Base-by-base conservation (phyloP, 2,888 invertebrate species). In the Nycteola revayana region DNA sequence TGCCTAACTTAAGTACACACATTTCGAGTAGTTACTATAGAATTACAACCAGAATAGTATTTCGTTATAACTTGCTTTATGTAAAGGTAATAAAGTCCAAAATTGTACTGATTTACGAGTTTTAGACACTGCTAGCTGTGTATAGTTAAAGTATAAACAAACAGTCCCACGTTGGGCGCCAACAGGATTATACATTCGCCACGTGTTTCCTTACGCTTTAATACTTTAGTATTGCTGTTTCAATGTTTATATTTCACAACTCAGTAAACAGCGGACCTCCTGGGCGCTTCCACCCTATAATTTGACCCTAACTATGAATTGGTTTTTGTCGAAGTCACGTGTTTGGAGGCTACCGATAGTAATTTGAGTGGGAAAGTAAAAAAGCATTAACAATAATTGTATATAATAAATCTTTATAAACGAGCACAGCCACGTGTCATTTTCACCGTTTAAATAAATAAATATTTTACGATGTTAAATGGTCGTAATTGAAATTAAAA, bases 241-340 rank as follows among this genome's bases (percentile, higher is more conserved):
- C 63, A 30, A 67, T 72, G 65, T 75, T 73, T 75, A 69, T 60
- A 75, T 75, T 74, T 67, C 54, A 57, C 64, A 63, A 56, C 49
- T 66, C 62, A 63, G 50, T 60, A 58, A 64, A 49, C 68, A 69
- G 49, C 56, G 51, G 38, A 24, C 20, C 25, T 37, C 35, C 24
- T 28, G 23, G 28, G 26, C 24, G 25, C 21, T 28, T 20, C 26
- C 28, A 37, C 46, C 36, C 42, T 27, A 30, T 23, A 43, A 35
- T 33, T 38, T 28, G 25, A 34, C 33, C 29, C 34, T 26, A 26
- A 31, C 32, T 32, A 28, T 6, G 9, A 27, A 32, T 23, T 32
- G 17, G 6, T 9, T 32, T 36, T 49, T 42, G 38, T 45, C 22
- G 52, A 1, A 17, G 51, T 33, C 62, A 62, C 62, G 62, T 62